Base-by-base conservation (phyloP, 1,140 invertebrate genomes). In the Drosophila parabipectinata region DNA sequence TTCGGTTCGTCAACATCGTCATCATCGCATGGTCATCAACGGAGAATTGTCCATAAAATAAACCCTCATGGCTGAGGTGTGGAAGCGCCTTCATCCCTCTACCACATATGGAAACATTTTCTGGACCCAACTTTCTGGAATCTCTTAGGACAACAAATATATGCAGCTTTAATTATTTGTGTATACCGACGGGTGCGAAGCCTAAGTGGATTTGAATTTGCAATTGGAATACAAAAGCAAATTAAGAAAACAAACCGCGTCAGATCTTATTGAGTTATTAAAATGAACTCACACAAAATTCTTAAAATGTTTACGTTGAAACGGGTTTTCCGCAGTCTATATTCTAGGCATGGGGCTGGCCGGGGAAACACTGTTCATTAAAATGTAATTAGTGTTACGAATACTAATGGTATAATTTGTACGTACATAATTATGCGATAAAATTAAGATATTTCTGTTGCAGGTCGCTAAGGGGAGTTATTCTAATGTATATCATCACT, bases 351-450 rank as follows among this genome's bases (percentile, higher is more conserved):
- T 61, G 57, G 75, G 59, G 47, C 58, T 82, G 79, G 79, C 80
- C 4, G 10, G 34, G 34, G 34, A 12, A n/a, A 80, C 80, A 71
- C 63, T 39, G 80, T 83, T 83, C 84, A 84, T 83, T 83, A 84
- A 83, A 83, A 84, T 83, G 80, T 80, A 83, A 83, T 84, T 80
- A 84, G 76, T 57, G 79, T 84, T 74, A 72, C 80, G 80, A 76
- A 83, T 84, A 83, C 79, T 84, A 83, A 83, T 83, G 75, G 83
- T 79, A 79, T 79, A 71, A 71, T 57, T 66, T 71, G 34, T 50
- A 50, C 41, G 50, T 68, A 21, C 21, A 21, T 21, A 21, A 21
- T 21, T 21, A 39, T 37, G 66, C n/a, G 51, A 18, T 24, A 56
- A 39, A 51, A 69, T 69, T 69, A 69, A 64, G 68, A 50, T 69